These are phyloP conservation scores for Dorcus parallelipipedus DNA, from an alignment of 2,888 invertebrate species.

Conservation along the genomic window DNA sequence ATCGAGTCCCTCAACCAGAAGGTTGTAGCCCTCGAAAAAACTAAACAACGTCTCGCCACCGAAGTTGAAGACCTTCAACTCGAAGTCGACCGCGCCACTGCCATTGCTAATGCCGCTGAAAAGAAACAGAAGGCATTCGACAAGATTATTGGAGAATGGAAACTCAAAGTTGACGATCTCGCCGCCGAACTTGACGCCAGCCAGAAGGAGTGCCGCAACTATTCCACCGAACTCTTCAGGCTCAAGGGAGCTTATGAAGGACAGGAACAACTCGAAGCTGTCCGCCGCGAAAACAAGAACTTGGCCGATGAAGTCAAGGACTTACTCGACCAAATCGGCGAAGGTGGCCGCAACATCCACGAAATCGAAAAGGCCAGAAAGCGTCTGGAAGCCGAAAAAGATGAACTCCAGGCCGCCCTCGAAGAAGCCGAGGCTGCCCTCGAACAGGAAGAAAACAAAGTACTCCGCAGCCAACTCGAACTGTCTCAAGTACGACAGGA, in stretches of 20 bases:
- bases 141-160: constrained; percentile 99
- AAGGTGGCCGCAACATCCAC: constrained; percentile 99
- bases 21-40: constrained; percentile 95
- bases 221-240: constrained; percentile 99
- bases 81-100: constrained; percentile 96
- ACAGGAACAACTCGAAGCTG: constrained; percentile 95
- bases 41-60: constrained; percentile 93
- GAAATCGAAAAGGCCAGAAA: constrained; percentile 99
- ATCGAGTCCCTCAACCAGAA: constrained; percentile 98
- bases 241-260: constrained; percentile 96
- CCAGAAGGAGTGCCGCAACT: constrained; percentile 99
- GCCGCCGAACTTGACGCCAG: constrained; percentile 97
- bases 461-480: constrained; percentile 94
- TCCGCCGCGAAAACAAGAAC: constrained; percentile 99
- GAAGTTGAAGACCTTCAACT: constrained; percentile 98
- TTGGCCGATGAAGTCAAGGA: constrained; percentile 99
- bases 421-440: constrained; percentile 99
- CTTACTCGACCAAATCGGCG: constrained; percentile 97
- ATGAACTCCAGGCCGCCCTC: constrained; percentile 97
- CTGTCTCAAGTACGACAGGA: constrained; percentile 98
- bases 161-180: constrained; percentile 97
- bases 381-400: constrained; percentile 98
- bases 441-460: constrained; percentile 99
- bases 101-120: constrained; percentile 94
- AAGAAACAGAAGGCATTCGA: constrained; percentile 99